Evolutionary conservation across 1,140 invertebrate genomes (phyloP).

Genomic region (Drosophila takahashii): DNA sequence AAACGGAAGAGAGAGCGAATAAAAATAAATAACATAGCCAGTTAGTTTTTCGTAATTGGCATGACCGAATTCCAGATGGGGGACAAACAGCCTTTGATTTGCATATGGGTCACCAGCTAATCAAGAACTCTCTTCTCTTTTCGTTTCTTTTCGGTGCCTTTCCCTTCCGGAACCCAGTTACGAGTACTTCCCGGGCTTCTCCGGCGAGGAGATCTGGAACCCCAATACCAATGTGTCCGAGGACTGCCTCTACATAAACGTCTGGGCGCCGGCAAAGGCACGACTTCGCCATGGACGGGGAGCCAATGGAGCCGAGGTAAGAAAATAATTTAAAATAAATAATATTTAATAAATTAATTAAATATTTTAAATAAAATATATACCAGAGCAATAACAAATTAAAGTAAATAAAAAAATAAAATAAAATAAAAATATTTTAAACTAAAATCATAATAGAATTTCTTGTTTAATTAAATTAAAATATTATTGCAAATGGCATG

Average conservation of each 20-base stretch:
- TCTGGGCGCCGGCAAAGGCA: conserved; percentile 94
- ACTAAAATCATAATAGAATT: too few relatives aligned
- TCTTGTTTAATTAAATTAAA: too few relatives aligned
- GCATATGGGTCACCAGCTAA: conserved; percentile 48
- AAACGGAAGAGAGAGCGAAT: conserved; percentile 75
- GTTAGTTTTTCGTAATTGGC: conserved; percentile 75
- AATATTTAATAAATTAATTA: too few relatives aligned
- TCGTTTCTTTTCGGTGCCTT: neutral
- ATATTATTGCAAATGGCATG: too few relatives aligned
- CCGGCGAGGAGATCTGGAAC: conserved; percentile 98
- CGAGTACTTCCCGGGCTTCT: conserved; percentile 94
- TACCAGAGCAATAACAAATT: too few relatives aligned
- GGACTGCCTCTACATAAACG: conserved; percentile 96
- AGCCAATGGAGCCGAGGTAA: conserved; percentile 80
- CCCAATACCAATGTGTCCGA: conserved; percentile 96
- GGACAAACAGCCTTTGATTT: conserved; percentile 50
- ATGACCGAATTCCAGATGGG: conserved; percentile 47
- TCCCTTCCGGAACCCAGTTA: conserved; percentile 85
- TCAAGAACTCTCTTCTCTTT: conserved; percentile 4
- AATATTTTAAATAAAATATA: too few relatives aligned
- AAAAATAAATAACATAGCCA: conserved; percentile 81
- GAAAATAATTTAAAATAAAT: neutral
- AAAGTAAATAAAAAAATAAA: too few relatives aligned
- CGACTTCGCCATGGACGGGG: conserved; percentile 88
- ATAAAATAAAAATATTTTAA: too few relatives aligned